These are phyloP conservation scores for Drosophila birchii DNA, from an alignment of 2,888 invertebrate species.

Conservation along the genomic window DNA sequence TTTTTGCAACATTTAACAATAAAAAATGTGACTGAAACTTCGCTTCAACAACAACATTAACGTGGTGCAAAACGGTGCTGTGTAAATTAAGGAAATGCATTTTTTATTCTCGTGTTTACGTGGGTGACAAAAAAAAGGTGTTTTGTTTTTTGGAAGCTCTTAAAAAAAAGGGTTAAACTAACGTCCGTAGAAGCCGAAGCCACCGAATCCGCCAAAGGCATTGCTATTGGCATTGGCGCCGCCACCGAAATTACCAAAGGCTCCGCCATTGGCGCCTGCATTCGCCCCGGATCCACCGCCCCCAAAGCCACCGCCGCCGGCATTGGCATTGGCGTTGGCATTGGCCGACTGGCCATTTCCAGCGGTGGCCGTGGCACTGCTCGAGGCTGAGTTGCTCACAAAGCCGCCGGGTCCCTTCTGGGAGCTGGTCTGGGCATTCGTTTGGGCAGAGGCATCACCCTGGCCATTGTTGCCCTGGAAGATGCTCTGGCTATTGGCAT, in stretches of 20 bases:
- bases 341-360: slow-evolving; percentile 69
- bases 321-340: slow-evolving; percentile 69
- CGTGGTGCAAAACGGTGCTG: background rate
- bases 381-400: slow-evolving; percentile 77
- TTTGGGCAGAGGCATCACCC: slow-evolving; percentile 70
- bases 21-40: background rate
- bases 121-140: slow-evolving; percentile 36
- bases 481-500: slow-evolving; percentile 81
- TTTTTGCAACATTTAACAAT: background rate
- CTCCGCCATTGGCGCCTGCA: slow-evolving; percentile 50
- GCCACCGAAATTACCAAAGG: slow-evolving; percentile 37
- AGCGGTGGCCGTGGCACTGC: slow-evolving; percentile 75
- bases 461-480: slow-evolving; percentile 76
- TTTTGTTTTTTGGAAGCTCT: background rate
- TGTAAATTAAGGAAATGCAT: slow-evolving; percentile 41
- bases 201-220: slow-evolving; percentile 56
- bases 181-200: slow-evolving; percentile 55
- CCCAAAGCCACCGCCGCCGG: slow-evolving; percentile 47
- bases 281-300: slow-evolving; percentile 48
- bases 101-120: slow-evolving; percentile 42
- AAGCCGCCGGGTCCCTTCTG: slow-evolving; percentile 73
- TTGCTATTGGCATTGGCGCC: slow-evolving; percentile 56
- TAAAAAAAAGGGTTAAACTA: slow-evolving; percentile 44
- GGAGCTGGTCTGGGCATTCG: slow-evolving; percentile 72
- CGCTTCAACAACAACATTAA: background rate